A percentile compares a stretch with the other conserved stretches of the same genome.
Conservation (phyloP, 1,140 invertebrate species). For the Drosophila navojoa region DNA sequence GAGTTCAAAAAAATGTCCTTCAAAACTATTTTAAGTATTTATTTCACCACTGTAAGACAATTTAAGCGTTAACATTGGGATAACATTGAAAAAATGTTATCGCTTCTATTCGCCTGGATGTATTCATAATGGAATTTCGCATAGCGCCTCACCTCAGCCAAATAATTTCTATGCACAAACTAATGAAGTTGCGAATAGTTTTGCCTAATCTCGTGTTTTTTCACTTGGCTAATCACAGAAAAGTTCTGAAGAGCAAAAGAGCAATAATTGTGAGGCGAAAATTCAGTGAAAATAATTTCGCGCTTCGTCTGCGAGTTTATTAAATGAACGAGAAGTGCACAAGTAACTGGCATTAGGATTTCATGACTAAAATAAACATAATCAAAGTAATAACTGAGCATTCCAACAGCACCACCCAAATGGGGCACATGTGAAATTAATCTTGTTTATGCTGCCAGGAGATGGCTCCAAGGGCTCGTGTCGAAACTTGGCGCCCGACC, state of each 20-base stretch:
- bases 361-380: conserved; percentile 80
- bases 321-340: conserved; percentile 74
- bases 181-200: conserved; percentile 65
- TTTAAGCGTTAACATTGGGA: too few relatives aligned
- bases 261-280: conserved; percentile 44
- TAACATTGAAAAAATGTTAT: too few relatives aligned
- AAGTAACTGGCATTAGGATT: conserved; percentile 70
- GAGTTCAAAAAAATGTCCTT: too few relatives aligned
- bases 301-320: conserved; percentile 62
- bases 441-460: conserved; percentile 70
- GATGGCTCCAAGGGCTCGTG: conserved; percentile 46
- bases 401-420: not conserved
- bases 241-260: conserved; percentile 15
- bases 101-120: too few relatives aligned
- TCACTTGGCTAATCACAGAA: conserved; percentile 77
- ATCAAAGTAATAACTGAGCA: conserved; percentile 76
- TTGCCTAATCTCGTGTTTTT: conserved; percentile 73
- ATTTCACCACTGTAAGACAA: too few relatives aligned
- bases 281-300: conserved; percentile 65
- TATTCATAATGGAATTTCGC: not conserved
- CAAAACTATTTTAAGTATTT: too few relatives aligned
- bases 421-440: conserved; percentile 73
- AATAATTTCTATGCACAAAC: conserved; percentile 2
- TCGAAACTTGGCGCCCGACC: conserved; percentile 66
- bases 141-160: conserved; percentile 32